Percentiles rank a stretch among this genome's conserved stretches.
Evolutionary conservation across 92 coral and sea anemone genomes (phyloP).

Genomic region (Siderastrea radians): DNA sequence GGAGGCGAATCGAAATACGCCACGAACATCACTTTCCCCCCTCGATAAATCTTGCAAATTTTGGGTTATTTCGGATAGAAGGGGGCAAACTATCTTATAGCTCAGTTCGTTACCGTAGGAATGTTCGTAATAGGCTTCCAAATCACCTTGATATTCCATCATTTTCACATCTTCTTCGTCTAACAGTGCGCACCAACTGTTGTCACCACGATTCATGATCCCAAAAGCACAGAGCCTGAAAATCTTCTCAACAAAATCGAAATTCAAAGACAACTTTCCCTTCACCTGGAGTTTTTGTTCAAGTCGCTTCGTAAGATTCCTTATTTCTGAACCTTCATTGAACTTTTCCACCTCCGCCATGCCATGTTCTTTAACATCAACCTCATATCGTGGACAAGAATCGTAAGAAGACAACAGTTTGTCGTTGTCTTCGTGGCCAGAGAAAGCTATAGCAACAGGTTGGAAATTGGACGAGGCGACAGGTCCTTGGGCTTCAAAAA

Average conservation of each 20-base stretch:
- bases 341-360: slow-evolving; percentile 49
- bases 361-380: slow-evolving; percentile 47
- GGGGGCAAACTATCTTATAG: slow-evolving; percentile 64
- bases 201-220: slow-evolving; percentile 51
- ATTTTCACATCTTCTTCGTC: slow-evolving; percentile 53
- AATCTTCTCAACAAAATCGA: slow-evolving; percentile 48
- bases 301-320: slow-evolving; percentile 32
- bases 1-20: slow-evolving; percentile 77
- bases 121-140: slow-evolving; percentile 68
- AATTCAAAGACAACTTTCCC: slow-evolving; percentile 61
- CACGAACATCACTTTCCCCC: slow-evolving; percentile 38
- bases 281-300: slow-evolving; percentile 52
- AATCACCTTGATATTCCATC: slow-evolving; percentile 63
- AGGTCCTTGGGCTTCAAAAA: slow-evolving; percentile 85
- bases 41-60: slow-evolving; percentile 47
- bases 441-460: slow-evolving; percentile 81
- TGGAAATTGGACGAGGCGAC: slow-evolving; percentile 73
- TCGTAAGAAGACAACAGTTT: slow-evolving; percentile 75
- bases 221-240: slow-evolving; percentile 75
- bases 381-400: slow-evolving; percentile 75
- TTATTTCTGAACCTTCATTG: slow-evolving; percentile 31
- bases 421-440: slow-evolving; percentile 82
- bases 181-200: slow-evolving; percentile 74
- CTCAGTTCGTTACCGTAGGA: slow-evolving; percentile 73
- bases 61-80: slow-evolving; percentile 61